These are phyloP conservation scores for Amphiprion percula DNA, from an alignment of 2,113 vertebrate species.

Conservation along the genomic window DNA sequence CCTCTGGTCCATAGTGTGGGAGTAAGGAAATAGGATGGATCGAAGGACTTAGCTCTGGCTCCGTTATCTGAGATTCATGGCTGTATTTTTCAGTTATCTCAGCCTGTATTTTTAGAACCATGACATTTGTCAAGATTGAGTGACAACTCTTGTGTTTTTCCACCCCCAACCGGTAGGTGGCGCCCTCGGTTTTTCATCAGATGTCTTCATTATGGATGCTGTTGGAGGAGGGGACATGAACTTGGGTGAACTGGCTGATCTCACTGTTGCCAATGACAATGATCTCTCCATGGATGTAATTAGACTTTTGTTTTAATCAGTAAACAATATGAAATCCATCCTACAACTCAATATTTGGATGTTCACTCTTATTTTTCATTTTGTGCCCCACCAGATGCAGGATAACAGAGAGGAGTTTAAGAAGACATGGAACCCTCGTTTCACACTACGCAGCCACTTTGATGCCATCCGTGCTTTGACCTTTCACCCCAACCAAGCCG, in stretches of 20 bases:
- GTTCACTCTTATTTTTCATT: neutral
- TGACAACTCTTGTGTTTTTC: slow-evolving; percentile 19
- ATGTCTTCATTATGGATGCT: slow-evolving; percentile 93
- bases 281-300: slow-evolving; percentile 93
- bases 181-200: slow-evolving; percentile 90
- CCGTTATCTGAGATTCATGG: slow-evolving; percentile 1
- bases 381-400: slow-evolving; percentile 81
- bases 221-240: slow-evolving; percentile 92
- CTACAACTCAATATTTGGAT: neutral
- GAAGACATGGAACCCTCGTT: slow-evolving; percentile 93
- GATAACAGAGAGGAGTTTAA: slow-evolving; percentile 91
- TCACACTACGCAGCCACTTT: slow-evolving; percentile 93
- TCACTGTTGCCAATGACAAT: slow-evolving; percentile 94
- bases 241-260: slow-evolving; percentile 93
- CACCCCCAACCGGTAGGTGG: slow-evolving; percentile 81
- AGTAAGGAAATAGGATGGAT: slow-evolving; percentile 26
- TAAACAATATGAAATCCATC: neutral
- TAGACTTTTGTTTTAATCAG: slow-evolving; percentile 44
- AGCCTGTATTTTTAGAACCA: neutral
- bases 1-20: slow-evolving; percentile 38
- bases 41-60: neutral
- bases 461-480: slow-evolving; percentile 91
- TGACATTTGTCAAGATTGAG: neutral
- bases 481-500: slow-evolving; percentile 91
- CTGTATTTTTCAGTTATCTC: slow-evolving; percentile 5